These are phyloP conservation scores for Gorsachius goisagi DNA, from an alignment of 2,113 vertebrate genomes.

Conservation along the genomic window DNA sequence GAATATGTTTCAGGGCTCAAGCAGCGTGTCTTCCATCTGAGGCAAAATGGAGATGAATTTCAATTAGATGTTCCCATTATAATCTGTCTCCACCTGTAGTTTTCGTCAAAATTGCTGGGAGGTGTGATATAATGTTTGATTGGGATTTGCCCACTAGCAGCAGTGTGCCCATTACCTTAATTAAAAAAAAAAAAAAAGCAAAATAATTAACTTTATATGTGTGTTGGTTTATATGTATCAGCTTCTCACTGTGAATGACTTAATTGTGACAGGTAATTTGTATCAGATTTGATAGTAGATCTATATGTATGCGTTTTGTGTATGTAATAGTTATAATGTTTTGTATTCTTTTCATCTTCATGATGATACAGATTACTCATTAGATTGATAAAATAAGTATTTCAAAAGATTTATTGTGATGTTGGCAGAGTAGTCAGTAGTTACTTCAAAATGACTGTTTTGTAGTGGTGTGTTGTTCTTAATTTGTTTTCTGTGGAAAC, in stretches of 20 bases:
- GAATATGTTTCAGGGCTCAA: slow-evolving; percentile 74
- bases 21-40: slow-evolving; percentile 73
- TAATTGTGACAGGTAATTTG: slow-evolving; percentile 68
- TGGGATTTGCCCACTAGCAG: slow-evolving; percentile 68
- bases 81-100: slow-evolving; percentile 77
- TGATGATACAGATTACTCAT: slow-evolving; percentile 55
- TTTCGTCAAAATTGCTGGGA: slow-evolving; percentile 74
- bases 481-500: slow-evolving; percentile 26
- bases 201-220: slow-evolving; percentile 54
- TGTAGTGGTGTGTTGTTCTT: slow-evolving; percentile 26
- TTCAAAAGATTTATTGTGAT: slow-evolving; percentile 45
- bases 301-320: neutral
- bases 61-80: slow-evolving; percentile 73
- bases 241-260: slow-evolving; percentile 43
- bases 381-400: slow-evolving; percentile 56
- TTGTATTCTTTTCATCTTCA: neutral
- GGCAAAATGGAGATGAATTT: slow-evolving; percentile 78
- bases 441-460: slow-evolving; percentile 51
- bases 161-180: slow-evolving; percentile 63
- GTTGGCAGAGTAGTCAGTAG: slow-evolving; percentile 30
- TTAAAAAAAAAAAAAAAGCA: neutral
- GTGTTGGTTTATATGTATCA: neutral
- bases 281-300: slow-evolving; percentile 27
- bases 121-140: slow-evolving; percentile 59
- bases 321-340: neutral